Conservation (phyloP, 2,888 invertebrate species). For the Chalcosyrphus nemorum region DNA sequence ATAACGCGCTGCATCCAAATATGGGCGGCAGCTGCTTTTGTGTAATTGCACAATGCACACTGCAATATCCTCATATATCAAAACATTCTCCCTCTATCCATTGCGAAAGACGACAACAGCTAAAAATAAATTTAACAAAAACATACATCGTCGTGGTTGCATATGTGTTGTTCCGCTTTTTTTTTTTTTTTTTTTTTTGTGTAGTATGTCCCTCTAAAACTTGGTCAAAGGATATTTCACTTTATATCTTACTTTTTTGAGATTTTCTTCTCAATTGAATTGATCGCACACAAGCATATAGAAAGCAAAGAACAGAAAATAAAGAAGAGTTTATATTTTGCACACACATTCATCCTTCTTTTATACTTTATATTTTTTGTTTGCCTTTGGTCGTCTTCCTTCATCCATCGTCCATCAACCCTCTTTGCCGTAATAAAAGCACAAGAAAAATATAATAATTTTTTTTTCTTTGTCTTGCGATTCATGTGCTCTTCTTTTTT, state of each 20-base stretch:
- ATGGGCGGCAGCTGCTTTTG: conserved; percentile 51
- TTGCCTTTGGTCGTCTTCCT: conserved; percentile 39
- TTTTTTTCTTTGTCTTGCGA: conserved; percentile 26
- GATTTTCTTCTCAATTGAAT: conserved; percentile 19
- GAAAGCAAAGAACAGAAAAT: conserved; percentile 10
- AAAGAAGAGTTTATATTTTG: conserved; percentile 32
- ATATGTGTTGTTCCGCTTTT: conserved; percentile 8
- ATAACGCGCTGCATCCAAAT: conserved; percentile 27
- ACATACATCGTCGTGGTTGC: conserved; percentile 3
- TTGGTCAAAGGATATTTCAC: conserved; percentile 57
- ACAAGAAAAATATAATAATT: neutral
- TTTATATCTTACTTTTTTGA: conserved; percentile 28
- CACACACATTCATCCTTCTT: conserved; percentile 24
- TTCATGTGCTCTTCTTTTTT: conserved; percentile 41
- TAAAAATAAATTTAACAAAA: conserved; percentile 15
- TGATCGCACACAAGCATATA: conserved; percentile 6
- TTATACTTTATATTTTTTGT: neutral
- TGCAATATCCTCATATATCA: conserved; percentile 30
- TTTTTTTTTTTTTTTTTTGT: neutral
- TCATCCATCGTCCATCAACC: conserved; percentile 60
- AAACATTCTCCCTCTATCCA: neutral
- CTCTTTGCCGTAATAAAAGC: conserved; percentile 25
- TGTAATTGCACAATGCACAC: conserved; percentile 57
- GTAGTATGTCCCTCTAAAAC: conserved; percentile 26
- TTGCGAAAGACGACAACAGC: conserved; percentile 2